phyloP scores from a whole-genome alignment of 2,888 invertebrate species.

The Drosophila mimica region DNA sequence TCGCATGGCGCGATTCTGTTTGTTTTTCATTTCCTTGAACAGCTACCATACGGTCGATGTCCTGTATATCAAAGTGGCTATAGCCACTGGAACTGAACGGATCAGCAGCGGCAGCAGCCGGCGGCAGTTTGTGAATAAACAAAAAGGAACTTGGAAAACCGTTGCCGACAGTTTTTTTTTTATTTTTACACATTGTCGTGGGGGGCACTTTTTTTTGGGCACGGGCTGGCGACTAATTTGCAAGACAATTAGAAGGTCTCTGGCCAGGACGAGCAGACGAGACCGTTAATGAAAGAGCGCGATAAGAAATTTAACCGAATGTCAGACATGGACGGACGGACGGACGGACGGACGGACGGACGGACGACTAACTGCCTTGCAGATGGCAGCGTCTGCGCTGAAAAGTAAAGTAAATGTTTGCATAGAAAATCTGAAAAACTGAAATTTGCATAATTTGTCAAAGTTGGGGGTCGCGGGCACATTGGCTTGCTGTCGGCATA shows the following conservation, averaged over 20 bases:
- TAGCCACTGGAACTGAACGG: constrained; percentile 29
- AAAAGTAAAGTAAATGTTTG: constrained; percentile 84
- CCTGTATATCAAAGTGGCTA: constrained; percentile 51
- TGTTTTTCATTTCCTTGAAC: constrained; percentile 79
- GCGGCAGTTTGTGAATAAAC: constrained; percentile 60
- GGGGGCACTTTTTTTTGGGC: constrained; percentile 51
- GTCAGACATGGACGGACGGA: constrained; percentile 42
- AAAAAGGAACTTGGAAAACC: constrained; percentile 38
- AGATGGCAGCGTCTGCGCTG: constrained; percentile 59
- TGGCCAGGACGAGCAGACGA: constrained; percentile 65
- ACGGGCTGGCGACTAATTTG: constrained; percentile 73
- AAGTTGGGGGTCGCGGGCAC: constrained; percentile 28
- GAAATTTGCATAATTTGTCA: constrained; percentile 84
- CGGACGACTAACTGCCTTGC: constrained; percentile 17
- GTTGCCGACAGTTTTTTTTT: constrained; percentile 11
- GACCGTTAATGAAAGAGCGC: constrained; percentile 81
- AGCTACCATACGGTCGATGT: constrained; percentile 66
- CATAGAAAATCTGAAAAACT: constrained; percentile 78
- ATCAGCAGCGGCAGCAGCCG: constrained; percentile 32
- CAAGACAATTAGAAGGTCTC: constrained; percentile 83
- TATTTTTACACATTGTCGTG: not conserved
- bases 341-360: constrained; percentile 25
- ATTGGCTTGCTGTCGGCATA: constrained; percentile 40
- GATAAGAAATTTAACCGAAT: constrained; percentile 78
- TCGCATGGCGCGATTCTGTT: constrained; percentile 56